Percentiles rank a stretch among this genome's conserved stretches.
Evolutionary conservation across 2,797 vertebrate species (phyloP).

Genomic region (Lophius americanus): DNA sequence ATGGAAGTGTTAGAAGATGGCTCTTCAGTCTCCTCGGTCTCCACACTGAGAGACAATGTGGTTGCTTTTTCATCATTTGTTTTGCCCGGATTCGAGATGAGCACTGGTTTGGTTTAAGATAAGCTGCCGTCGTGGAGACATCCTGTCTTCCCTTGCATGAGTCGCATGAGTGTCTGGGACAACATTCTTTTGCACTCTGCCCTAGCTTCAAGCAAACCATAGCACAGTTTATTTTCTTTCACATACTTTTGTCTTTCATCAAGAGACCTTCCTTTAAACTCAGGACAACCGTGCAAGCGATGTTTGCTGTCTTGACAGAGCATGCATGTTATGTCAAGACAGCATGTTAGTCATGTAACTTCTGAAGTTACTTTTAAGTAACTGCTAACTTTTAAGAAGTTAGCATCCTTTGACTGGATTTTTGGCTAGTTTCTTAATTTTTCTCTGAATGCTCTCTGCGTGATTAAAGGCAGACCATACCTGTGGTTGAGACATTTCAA

Average conservation of each 20-base stretch:
- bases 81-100: background rate
- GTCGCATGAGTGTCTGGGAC: conserved; percentile 7
- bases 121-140: conserved; percentile 19
- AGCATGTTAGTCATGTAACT: too few species aligned
- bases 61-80: conserved; percentile 3
- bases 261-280: conserved; percentile 16
- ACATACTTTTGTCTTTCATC: conserved; percentile 11
- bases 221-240: conserved; percentile 25
- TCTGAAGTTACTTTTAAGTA: background rate
- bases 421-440: conserved; percentile 35
- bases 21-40: background rate
- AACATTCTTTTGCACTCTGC: conserved; percentile 18
- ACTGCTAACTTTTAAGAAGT: background rate
- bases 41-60: conserved; percentile 4
- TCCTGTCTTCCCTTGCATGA: conserved; percentile 27
- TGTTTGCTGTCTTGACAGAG: background rate
- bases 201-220: conserved; percentile 27
- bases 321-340: too few species aligned
- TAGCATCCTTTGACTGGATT: conserved; percentile 1
- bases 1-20: conserved; percentile 5
- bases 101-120: background rate
- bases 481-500: conserved; percentile 1
- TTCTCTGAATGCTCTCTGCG: conserved; percentile 32
- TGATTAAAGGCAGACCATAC: conserved; percentile 13
- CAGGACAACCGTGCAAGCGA: conserved; percentile 5